Evolutionary conservation across 2,888 invertebrate genomes (phyloP).

Genomic region (Acleris literana): DNA sequence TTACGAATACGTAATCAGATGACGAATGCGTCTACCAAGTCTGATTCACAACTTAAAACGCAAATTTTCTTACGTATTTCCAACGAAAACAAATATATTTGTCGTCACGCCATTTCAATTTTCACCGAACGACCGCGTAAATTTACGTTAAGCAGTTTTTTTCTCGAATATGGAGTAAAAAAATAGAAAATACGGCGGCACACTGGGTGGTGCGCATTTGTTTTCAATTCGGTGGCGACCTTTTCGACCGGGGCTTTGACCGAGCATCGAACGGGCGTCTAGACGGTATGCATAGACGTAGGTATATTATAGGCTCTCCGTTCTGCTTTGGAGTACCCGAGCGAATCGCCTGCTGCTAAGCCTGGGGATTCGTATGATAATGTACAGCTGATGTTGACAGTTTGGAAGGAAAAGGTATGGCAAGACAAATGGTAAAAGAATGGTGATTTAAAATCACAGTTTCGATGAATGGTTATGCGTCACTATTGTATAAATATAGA

Average conservation of each 20-base stretch:
- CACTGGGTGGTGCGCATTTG: slow-evolving; percentile 53
- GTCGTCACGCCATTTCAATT: slow-evolving; percentile 32
- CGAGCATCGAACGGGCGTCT: slow-evolving; percentile 71
- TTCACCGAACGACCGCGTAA: slow-evolving; percentile 34
- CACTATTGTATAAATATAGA: no score
- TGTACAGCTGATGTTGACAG: background rate
- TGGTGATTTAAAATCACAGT: no score
- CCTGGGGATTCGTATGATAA: slow-evolving; percentile 5
- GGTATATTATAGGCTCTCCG: slow-evolving; percentile 27
- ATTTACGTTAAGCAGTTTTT: slow-evolving; percentile 33
- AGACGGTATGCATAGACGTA: slow-evolving; percentile 54
- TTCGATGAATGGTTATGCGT: no score
- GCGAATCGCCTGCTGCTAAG: background rate
- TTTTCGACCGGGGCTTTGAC: slow-evolving; percentile 75
- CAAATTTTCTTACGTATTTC: slow-evolving; percentile 18
- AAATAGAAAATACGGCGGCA: slow-evolving; percentile 48
- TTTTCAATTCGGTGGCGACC: slow-evolving; percentile 73
- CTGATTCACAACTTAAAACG: slow-evolving; percentile 1
- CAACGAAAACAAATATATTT: slow-evolving; percentile 31
- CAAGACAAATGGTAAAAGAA: no score
- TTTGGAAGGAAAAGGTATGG: background rate
- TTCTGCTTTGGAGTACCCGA: slow-evolving; percentile 11
- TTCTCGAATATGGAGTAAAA: slow-evolving; percentile 38
- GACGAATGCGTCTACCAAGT: background rate
- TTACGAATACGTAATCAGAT: no score